phyloP scores from a whole-genome alignment of 2,797 vertebrate species.

The Synaphobranchus kaupii region DNA sequence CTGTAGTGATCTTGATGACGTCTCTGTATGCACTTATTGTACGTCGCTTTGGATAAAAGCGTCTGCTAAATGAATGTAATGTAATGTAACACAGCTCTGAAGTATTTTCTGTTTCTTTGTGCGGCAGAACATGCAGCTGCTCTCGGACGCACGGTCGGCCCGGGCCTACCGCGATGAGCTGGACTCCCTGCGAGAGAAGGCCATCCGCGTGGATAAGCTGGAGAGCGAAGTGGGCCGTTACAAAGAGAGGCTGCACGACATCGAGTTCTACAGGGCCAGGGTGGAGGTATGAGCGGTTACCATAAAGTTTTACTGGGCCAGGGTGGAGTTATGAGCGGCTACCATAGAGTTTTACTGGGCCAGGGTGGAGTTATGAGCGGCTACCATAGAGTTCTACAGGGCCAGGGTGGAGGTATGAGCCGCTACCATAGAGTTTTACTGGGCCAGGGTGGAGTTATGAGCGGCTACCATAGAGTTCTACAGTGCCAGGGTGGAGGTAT shows the following conservation, averaged over 20 bases:
- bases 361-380: background rate
- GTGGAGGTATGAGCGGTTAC: conserved; percentile 71
- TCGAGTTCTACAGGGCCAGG: conserved; percentile 97
- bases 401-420: conserved; percentile 83
- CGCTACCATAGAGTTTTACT: background rate
- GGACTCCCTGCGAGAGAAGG: conserved; percentile 92
- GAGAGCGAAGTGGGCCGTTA: conserved; percentile 93
- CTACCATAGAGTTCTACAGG: too few relatives aligned
- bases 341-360: background rate
- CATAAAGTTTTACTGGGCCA: background rate
- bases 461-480: background rate
- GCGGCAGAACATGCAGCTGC: conserved; percentile 88
- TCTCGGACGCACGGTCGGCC: conserved; percentile 90
- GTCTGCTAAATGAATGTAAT: too few relatives aligned
- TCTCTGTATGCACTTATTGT: too few relatives aligned
- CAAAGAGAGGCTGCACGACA: conserved; percentile 94
- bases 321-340: background rate
- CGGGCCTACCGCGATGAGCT: conserved; percentile 93
- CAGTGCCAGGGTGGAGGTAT: background rate
- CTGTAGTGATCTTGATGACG: too few relatives aligned
- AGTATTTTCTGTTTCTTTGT: conserved; percentile 17
- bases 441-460: background rate
- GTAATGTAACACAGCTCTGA: background rate
- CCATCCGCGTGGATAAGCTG: conserved; percentile 93
- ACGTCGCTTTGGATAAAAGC: too few relatives aligned